Evolutionary conservation across 2,797 vertebrate genomes (phyloP).

Genomic region (Linurgus olivaceus): DNA sequence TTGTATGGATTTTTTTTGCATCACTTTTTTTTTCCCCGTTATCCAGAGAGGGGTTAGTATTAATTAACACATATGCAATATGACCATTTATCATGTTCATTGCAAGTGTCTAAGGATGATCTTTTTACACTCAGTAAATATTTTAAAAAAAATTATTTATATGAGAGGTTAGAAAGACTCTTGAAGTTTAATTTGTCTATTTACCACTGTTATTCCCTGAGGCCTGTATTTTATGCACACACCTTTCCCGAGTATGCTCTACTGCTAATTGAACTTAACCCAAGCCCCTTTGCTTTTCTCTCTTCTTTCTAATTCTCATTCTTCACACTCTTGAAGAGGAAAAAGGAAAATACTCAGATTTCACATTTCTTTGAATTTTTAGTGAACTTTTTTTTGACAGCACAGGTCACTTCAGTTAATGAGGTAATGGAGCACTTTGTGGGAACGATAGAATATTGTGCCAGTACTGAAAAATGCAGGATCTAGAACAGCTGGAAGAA

Average conservation of each 20-base stretch:
- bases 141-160: not conserved
- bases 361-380: not conserved
- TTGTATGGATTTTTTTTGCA: not conserved
- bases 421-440: not conserved
- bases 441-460: not conserved
- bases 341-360: not conserved
- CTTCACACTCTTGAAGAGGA: not conserved
- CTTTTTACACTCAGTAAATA: not conserved
- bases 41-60: not conserved
- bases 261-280: conserved; percentile 1
- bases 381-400: not conserved
- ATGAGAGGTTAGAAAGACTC: not conserved
- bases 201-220: conserved; percentile 8
- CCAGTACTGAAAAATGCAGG: not conserved
- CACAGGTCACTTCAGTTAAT: not conserved
- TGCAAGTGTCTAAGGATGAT: not conserved
- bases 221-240: not conserved
- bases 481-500: not conserved
- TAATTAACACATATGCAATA: conserved; percentile 13
- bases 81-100: not conserved
- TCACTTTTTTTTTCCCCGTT: not conserved
- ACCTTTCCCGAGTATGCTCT: not conserved
- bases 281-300: not conserved
- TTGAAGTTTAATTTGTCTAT: conserved; percentile 29
- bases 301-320: not conserved